These are phyloP conservation scores for Parascotia fuliginaria DNA, from an alignment of 2,888 invertebrate genomes.

Conservation along the genomic window DNA sequence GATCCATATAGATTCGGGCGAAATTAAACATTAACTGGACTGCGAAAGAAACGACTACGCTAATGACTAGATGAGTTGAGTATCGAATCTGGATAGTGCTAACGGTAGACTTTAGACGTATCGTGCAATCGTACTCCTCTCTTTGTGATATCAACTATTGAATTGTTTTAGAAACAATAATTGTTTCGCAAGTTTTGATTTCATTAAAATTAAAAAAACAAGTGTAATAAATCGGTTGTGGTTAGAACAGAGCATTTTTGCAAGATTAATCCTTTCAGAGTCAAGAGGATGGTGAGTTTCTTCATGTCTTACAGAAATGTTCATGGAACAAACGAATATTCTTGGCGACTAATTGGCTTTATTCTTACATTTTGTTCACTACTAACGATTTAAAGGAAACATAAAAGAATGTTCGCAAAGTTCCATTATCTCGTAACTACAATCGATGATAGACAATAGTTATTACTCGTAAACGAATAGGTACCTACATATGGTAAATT, in stretches of 20 bases:
- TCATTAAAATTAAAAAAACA: background rate
- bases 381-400: conserved; percentile 10
- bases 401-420: conserved; percentile 63
- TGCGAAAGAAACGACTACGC: conserved; percentile 64
- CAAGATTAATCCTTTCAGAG: conserved; percentile 80
- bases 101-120: conserved; percentile 62
- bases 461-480: no score
- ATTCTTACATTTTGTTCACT: conserved; percentile 10
- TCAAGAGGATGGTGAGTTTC: conserved; percentile 80
- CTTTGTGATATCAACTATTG: background rate
- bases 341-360: conserved; percentile 35
- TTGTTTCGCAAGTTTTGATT: background rate
- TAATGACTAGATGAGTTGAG: conserved; percentile 29
- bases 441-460: conserved; percentile 47
- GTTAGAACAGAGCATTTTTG: conserved; percentile 70
- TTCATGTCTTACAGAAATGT: conserved; percentile 74
- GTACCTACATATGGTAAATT: no score
- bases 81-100: conserved; percentile 52
- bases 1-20: conserved; percentile 76
- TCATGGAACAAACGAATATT: conserved; percentile 68
- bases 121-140: conserved; percentile 41
- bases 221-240: conserved; percentile 54
- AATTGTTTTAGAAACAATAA: background rate
- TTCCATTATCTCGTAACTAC: conserved; percentile 59
- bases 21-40: conserved; percentile 70